These are phyloP conservation scores for Heliconius melpomene DNA, from an alignment of 1,140 invertebrate species.

Conservation along the genomic window DNA sequence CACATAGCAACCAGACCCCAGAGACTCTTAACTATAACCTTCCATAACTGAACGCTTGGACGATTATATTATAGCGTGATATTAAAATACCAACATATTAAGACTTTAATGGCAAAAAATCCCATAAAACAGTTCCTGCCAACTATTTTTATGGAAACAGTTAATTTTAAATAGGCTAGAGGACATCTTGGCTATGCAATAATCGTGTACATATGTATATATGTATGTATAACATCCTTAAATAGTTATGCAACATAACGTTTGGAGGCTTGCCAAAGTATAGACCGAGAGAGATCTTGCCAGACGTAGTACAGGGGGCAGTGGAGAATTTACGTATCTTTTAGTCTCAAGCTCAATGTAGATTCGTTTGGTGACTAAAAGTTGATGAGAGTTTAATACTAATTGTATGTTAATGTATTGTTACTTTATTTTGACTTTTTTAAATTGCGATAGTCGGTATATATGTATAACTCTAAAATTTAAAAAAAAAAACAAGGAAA, in stretches of 20 bases:
- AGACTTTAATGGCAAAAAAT: slow-evolving; percentile 9
- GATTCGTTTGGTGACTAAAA: background rate
- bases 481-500: too few relatives aligned
- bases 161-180: slow-evolving; percentile 21
- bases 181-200: slow-evolving; percentile 26
- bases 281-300: slow-evolving; percentile 18
- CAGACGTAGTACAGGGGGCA: background rate
- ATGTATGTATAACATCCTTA: slow-evolving; percentile 30
- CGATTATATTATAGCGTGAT: slow-evolving; percentile 1
- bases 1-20: background rate
- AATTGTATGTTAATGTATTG: background rate
- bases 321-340: background rate
- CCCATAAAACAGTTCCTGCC: slow-evolving; percentile 9
- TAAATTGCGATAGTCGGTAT: background rate
- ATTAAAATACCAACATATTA: slow-evolving; percentile 11
- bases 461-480: too few relatives aligned
- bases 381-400: background rate
- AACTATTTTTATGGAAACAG: slow-evolving; percentile 14
- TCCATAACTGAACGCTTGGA: background rate
- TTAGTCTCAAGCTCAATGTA: background rate
- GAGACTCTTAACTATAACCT: background rate
- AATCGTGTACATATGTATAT: slow-evolving; percentile 21
- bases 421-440: background rate
- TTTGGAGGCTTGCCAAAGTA: slow-evolving; percentile 22
- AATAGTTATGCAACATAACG: slow-evolving; percentile 31